Evolutionary conservation across 2,797 vertebrate genomes (phyloP).

Genomic region (Cuniculus paca): DNA sequence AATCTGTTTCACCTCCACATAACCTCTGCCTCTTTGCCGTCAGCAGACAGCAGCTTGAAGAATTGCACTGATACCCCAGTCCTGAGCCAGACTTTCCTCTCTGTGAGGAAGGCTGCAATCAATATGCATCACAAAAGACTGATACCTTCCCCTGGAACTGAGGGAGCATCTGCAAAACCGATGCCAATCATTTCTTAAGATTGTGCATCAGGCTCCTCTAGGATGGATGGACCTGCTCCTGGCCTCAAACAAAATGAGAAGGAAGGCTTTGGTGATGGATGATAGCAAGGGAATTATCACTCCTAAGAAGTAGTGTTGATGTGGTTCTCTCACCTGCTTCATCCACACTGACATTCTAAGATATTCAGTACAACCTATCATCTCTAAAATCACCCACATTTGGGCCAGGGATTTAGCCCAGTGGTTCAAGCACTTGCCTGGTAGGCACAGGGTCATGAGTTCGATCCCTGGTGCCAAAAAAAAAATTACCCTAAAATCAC

Average conservation of each 20-base stretch:
- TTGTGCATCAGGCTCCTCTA: background rate
- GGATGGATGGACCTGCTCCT: background rate
- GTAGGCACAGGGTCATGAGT: no score
- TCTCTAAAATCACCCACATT: constrained; percentile 22
- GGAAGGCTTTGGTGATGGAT: background rate
- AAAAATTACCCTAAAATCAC: constrained; percentile 38
- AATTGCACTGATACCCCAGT: background rate
- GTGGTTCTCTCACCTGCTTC: background rate
- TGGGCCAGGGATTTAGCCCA: no score
- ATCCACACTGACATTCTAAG: background rate
- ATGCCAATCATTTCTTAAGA: constrained; percentile 81
- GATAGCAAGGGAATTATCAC: background rate
- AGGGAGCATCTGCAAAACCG: constrained; percentile 32
- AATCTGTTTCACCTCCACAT: constrained; percentile 7
- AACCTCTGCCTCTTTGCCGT: background rate
- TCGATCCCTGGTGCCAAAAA: no score
- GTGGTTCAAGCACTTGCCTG: no score
- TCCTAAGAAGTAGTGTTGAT: background rate
- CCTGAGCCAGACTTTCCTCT: background rate
- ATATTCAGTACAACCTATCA: background rate
- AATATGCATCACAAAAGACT: constrained; percentile 57
- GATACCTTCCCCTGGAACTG: constrained; percentile 44
- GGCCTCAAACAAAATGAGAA: background rate
- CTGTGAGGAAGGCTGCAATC: constrained; percentile 21
- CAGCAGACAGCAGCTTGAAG: background rate